phyloP scores from a whole-genome alignment of 1,140 invertebrate species.

The Anastrepha ludens region DNA sequence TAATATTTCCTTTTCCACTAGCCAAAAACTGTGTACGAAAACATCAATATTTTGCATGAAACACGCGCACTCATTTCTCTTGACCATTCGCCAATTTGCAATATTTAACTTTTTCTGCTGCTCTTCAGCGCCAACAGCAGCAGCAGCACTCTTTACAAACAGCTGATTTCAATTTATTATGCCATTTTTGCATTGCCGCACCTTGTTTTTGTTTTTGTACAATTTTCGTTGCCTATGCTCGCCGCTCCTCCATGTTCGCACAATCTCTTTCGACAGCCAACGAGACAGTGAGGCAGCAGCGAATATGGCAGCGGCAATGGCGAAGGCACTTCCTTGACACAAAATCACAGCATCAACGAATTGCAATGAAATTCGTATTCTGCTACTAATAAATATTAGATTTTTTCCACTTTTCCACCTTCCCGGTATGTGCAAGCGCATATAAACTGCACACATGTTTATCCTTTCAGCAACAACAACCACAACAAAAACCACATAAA shows the following conservation, averaged over 20 bases:
- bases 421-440: background rate
- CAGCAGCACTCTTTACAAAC: background rate
- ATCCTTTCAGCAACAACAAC: conserved; percentile 16
- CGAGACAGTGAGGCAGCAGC: conserved; percentile 37
- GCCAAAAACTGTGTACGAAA: background rate
- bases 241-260: background rate
- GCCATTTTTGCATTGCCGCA: conserved; percentile 30
- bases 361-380: background rate
- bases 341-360: conserved; percentile 44
- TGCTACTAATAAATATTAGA: no score
- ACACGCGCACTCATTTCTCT: background rate
- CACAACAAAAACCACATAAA: background rate
- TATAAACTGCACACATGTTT: background rate
- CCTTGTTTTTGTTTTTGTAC: conserved; percentile 25
- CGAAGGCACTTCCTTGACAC: conserved; percentile 38
- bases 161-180: conserved; percentile 46
- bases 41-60: conserved; percentile 42
- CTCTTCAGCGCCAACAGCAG: background rate
- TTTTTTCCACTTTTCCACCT: no score
- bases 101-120: background rate
- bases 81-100: background rate
- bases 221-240: background rate
- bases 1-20: background rate
- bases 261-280: background rate
- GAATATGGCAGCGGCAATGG: conserved; percentile 13